Evolutionary conservation across 2,888 invertebrate species (phyloP).

Genomic region (Capitulum mitella): DNA sequence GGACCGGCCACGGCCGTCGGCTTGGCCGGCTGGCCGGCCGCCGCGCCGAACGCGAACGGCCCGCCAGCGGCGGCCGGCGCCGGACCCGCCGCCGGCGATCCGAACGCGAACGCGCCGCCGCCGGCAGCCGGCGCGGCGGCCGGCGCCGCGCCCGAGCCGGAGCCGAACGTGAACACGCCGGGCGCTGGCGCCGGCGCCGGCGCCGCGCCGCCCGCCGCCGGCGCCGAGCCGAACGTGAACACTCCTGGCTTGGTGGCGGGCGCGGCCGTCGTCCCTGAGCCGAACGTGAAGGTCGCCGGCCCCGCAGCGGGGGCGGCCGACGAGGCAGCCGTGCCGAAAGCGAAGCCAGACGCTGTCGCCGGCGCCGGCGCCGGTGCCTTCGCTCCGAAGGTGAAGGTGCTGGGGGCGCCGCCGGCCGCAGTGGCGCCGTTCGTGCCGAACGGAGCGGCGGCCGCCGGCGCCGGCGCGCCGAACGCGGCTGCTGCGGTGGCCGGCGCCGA

Average conservation of each 20-base stretch:
- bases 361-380: conserved; percentile 77
- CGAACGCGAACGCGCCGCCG: conserved; percentile 65
- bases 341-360: conserved; percentile 90
- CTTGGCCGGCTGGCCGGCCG: no score
- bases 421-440: conserved; percentile 39
- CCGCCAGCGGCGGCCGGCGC: no score
- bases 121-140: conserved; percentile 67
- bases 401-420: conserved; percentile 42
- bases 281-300: conserved; percentile 64
- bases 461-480: conserved; percentile 32
- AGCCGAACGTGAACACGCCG: conserved; percentile 44
- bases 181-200: conserved; percentile 57
- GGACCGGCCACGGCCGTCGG: no score
- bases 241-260: conserved; percentile 52
- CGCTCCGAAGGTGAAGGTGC: conserved; percentile 51
- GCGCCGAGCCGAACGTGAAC: conserved; percentile 1
- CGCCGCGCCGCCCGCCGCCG: not conserved
- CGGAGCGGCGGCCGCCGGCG: conserved; percentile 49
- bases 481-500: conserved; percentile 47
- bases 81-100: conserved; percentile 41
- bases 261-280: conserved; percentile 69
- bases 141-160: conserved; percentile 65
- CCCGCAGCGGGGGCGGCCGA: conserved; percentile 75
- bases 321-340: conserved; percentile 72
- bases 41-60: no score